A percentile compares a stretch with the other conserved stretches of the same genome.
Conservation (phyloP, 2,113 vertebrate species). For the Phaethon lepturus region DNA sequence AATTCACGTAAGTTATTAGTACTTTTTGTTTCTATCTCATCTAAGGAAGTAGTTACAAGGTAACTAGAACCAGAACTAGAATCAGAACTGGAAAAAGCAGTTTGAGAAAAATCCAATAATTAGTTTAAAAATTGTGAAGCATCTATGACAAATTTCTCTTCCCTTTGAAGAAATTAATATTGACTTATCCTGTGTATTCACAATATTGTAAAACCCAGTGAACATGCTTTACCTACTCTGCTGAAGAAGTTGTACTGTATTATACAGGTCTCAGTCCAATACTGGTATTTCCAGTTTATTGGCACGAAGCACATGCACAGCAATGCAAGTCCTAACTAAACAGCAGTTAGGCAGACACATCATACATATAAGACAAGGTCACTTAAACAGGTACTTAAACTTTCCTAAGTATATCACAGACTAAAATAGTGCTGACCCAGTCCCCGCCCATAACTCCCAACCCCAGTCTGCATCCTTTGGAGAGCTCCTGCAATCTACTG, state of each 20-base stretch:
- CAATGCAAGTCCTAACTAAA: accelerated
- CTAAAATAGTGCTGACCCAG: neutral
- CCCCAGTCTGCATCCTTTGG: neutral
- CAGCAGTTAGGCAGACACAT: neutral
- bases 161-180: neutral
- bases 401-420: accelerated
- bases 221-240: neutral
- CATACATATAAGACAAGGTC: neutral
- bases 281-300: neutral
- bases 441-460: neutral
- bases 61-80: neutral
- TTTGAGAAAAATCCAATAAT: neutral
- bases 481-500: accelerated
- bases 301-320: neutral
- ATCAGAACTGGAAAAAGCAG: neutral
- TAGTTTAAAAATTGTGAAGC: neutral
- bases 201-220: neutral
- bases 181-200: neutral
- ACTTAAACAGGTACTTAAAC: neutral
- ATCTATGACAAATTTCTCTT: neutral
- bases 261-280: neutral
- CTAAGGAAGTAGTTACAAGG: neutral
- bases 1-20: neutral
- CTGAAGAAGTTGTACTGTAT: neutral
- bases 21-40: neutral